Evolutionary conservation across 2,113 vertebrate genomes (phyloP).

Genomic region (Alethe diademata): DNA sequence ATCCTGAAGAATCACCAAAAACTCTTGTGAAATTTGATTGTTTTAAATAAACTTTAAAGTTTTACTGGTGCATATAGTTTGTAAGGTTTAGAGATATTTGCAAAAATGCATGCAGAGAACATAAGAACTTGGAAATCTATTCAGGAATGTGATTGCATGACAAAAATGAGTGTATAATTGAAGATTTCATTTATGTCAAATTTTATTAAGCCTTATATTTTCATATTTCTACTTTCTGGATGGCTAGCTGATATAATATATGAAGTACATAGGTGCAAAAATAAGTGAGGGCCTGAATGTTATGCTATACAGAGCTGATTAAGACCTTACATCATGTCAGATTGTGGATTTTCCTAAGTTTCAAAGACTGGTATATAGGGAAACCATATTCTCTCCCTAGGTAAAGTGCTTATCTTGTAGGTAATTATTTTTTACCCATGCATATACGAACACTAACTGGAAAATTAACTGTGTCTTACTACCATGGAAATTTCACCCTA

Average conservation of each 20-base stretch:
- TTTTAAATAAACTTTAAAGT: neutral
- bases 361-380: neutral
- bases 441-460: neutral
- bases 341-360: neutral
- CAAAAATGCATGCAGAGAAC: neutral
- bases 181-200: neutral
- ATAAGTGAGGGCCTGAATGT: neutral
- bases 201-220: neutral
- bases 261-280: neutral
- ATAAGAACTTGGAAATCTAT: neutral
- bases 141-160: neutral
- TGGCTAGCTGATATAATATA: neutral
- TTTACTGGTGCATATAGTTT: neutral
- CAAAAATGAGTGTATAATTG: neutral
- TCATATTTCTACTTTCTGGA: neutral
- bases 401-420: neutral
- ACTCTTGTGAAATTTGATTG: neutral
- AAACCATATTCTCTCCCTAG: neutral
- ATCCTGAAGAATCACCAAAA: constrained; percentile 32
- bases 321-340: neutral
- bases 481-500: neutral
- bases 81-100: neutral
- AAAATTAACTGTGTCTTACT: neutral
- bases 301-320: neutral
- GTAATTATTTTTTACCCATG: neutral